phyloP scores from a whole-genome alignment of 53 echinoderm and acorn worm genomes.

The Echinometra lucunter region DNA sequence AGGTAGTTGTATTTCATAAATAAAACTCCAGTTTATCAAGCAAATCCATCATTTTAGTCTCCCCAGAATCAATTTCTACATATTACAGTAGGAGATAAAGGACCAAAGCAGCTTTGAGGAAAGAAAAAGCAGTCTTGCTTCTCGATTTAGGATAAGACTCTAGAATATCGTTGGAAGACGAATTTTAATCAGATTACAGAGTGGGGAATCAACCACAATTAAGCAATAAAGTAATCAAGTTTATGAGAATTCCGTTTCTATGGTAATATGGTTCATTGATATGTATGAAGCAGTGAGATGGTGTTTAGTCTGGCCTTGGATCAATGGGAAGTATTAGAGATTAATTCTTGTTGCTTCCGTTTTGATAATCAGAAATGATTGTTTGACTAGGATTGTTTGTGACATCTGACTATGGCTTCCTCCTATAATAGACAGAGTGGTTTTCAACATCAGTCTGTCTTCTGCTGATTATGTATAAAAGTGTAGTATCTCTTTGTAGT shows the following conservation, averaged over 20 bases:
- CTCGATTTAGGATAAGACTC: not conserved
- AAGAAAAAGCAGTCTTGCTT: not conserved
- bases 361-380: slow-evolving; percentile 47
- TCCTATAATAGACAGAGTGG: not conserved
- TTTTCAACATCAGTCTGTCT: not conserved
- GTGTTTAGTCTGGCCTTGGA: slow-evolving; percentile 46
- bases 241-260: slow-evolving; percentile 57
- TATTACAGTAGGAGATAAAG: not conserved
- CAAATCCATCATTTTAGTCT: not conserved
- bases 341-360: slow-evolving; percentile 47
- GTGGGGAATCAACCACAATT: slow-evolving; percentile 10
- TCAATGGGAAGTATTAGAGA: slow-evolving; percentile 48
- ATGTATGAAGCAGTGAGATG: not conserved
- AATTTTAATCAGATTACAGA: slow-evolving; percentile 59
- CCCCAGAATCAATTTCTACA: not conserved
- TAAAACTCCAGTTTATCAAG: not conserved
- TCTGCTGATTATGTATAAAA: not conserved
- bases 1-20: too few relatives aligned
- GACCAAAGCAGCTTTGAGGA: not conserved
- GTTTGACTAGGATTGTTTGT: slow-evolving; percentile 37
- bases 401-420: slow-evolving; percentile 13
- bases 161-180: not conserved
- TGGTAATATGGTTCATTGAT: slow-evolving; percentile 40
- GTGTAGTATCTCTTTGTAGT: not conserved
- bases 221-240: slow-evolving; percentile 56